These are phyloP conservation scores for Drosophila antonietae DNA, from an alignment of 2,888 invertebrate species.

Conservation along the genomic window DNA sequence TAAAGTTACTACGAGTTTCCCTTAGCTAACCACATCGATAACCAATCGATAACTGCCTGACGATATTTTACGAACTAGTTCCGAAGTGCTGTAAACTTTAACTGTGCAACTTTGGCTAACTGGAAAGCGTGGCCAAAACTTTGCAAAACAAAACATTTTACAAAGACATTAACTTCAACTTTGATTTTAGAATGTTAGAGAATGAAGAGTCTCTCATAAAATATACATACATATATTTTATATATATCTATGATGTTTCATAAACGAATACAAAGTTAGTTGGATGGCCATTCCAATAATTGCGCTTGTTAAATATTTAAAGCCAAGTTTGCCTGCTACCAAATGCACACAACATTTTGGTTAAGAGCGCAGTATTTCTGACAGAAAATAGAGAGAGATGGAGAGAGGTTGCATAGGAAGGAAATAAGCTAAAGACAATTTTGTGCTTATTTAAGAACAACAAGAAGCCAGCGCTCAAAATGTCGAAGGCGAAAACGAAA, in stretches of 20 bases:
- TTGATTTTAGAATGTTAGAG: conserved; percentile 6
- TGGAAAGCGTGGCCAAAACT: conserved; percentile 16
- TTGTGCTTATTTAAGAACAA: conserved; percentile 28
- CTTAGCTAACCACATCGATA: conserved; percentile 5
- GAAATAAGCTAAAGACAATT: conserved; percentile 28
- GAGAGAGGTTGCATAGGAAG: conserved; percentile 3
- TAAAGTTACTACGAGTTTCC: background rate
- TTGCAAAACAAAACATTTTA: conserved; percentile 17
- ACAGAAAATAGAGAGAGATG: background rate
- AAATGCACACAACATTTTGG: conserved; percentile 59
- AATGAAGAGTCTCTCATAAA: conserved; percentile 14
- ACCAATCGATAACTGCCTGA: conserved; percentile 4
- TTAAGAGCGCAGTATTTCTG: conserved; percentile 10
- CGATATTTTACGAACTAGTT: conserved; percentile 10
- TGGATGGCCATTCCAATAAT: conserved; percentile 65
- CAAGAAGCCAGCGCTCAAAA: conserved; percentile 23
- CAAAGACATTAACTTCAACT: conserved; percentile 34
- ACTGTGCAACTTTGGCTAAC: conserved; percentile 6
- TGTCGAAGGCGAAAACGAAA: conserved; percentile 58
- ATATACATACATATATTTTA: conserved; percentile 17
- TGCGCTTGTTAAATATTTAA: conserved; percentile 70
- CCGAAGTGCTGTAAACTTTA: conserved; percentile 5
- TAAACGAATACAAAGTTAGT: conserved; percentile 63
- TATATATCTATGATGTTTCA: conserved; percentile 32
- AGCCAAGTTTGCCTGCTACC: conserved; percentile 47